A percentile compares a stretch with the other conserved stretches of the same genome.
phyloP scores from a whole-genome alignment of 2,797 vertebrate species.

The Thaleichthys pacificus region DNA sequence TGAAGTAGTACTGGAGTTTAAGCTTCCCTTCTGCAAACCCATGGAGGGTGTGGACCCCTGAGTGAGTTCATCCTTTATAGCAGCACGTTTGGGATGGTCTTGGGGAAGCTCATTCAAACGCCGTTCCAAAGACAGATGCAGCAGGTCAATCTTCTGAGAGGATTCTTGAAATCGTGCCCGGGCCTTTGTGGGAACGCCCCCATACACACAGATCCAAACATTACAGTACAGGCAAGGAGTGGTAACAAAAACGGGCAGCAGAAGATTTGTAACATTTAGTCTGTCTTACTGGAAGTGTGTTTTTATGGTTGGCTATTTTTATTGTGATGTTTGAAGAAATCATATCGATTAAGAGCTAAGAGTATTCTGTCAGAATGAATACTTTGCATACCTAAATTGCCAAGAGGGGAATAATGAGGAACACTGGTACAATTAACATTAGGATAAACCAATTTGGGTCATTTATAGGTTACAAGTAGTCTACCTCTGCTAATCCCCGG shows the following conservation, averaged over 20 bases:
- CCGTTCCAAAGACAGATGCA: slow-evolving; percentile 80
- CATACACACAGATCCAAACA: not conserved
- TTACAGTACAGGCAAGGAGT: too few relatives aligned
- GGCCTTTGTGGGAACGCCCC: slow-evolving; percentile 68
- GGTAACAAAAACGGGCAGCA: too few relatives aligned
- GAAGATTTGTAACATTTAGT: too few relatives aligned
- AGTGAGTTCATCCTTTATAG: slow-evolving; percentile 71
- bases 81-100: slow-evolving; percentile 62
- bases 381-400: too few relatives aligned
- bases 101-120: slow-evolving; percentile 70
- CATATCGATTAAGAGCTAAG: too few relatives aligned
- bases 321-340: too few relatives aligned
- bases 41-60: slow-evolving; percentile 41
- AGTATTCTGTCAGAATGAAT: too few relatives aligned
- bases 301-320: too few relatives aligned
- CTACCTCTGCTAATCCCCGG: slow-evolving; percentile 82
- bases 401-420: too few relatives aligned
- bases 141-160: slow-evolving; percentile 87
- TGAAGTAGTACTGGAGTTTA: slow-evolving; percentile 67
- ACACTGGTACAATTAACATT: too few relatives aligned
- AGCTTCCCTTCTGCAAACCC: slow-evolving; percentile 71
- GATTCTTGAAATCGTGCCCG: slow-evolving; percentile 83
- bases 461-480: not conserved
- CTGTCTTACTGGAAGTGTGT: too few relatives aligned
- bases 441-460: too few relatives aligned